Evolutionary conservation across 1,140 invertebrate genomes (phyloP).

Genomic region (Aphaenogaster floridana): DNA sequence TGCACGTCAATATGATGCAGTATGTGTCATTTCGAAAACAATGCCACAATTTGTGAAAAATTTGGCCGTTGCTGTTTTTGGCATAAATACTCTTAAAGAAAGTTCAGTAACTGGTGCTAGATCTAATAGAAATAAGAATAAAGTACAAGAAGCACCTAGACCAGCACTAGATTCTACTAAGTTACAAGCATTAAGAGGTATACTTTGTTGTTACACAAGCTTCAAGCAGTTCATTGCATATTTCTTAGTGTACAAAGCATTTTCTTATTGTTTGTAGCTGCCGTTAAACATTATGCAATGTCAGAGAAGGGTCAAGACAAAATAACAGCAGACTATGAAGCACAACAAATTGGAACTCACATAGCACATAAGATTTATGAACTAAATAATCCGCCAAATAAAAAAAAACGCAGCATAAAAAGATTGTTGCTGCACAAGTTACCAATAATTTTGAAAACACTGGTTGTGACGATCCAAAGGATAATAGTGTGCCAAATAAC

Average conservation of each 20-base stretch:
- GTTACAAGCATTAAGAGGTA: background rate
- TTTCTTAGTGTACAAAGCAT: background rate
- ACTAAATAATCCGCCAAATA: background rate
- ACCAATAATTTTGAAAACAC: background rate
- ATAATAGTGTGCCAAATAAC: background rate
- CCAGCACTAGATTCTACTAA: background rate
- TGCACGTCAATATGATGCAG: background rate
- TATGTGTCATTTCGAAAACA: background rate
- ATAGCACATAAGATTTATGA: background rate
- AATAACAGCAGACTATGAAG: background rate
- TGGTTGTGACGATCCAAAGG: background rate
- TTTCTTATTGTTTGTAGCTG: background rate
- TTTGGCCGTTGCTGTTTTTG: background rate
- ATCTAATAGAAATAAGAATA: constrained; percentile 2
- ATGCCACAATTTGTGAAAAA: background rate
- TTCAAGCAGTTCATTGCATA: background rate
- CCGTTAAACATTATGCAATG: background rate
- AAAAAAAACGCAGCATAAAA: background rate
- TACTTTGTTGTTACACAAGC: background rate
- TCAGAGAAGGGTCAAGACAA: background rate
- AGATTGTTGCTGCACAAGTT: background rate
- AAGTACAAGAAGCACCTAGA: background rate
- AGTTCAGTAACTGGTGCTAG: background rate
- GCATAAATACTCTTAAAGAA: background rate
- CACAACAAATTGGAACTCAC: background rate